These are phyloP conservation scores for Neoascia interrupta DNA, from an alignment of 2,888 invertebrate genomes.

Conservation along the genomic window DNA sequence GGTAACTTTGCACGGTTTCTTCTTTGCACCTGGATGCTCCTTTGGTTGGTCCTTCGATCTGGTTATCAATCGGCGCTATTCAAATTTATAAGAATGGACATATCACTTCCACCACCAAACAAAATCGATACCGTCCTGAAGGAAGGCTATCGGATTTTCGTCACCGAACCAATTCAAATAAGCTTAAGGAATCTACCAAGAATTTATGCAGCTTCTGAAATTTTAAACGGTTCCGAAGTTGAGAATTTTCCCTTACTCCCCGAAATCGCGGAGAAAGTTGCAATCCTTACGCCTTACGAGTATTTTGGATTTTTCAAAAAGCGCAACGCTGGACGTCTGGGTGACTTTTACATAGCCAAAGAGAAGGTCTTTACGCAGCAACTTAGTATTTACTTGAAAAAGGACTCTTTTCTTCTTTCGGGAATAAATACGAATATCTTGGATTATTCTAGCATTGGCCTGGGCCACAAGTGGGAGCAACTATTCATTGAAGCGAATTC, in stretches of 20 bases:
- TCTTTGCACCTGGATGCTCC: constrained; percentile 71
- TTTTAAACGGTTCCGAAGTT: constrained; percentile 71
- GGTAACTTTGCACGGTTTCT: constrained; percentile 73
- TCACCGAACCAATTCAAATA: no score
- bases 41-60: constrained; percentile 73
- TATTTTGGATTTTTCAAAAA: constrained; percentile 74
- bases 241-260: constrained; percentile 71
- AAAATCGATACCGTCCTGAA: constrained; percentile 55
- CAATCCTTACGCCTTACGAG: constrained; percentile 74
- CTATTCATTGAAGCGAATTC: constrained; percentile 45
- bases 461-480: constrained; percentile 72
- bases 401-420: constrained; percentile 72
- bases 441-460: constrained; percentile 71
- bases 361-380: constrained; percentile 74
- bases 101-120: constrained; percentile 62
- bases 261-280: constrained; percentile 61
- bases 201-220: constrained; percentile 39
- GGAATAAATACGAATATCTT: constrained; percentile 71
- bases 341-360: constrained; percentile 59
- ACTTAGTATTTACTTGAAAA: constrained; percentile 73
- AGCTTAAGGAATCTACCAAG: no score
- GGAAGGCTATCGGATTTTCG: constrained; percentile 62
- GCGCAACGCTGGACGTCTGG: constrained; percentile 44
- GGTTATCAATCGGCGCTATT: constrained; percentile 74
- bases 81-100: constrained; percentile 72